Evolutionary conservation across 2,888 invertebrate genomes (phyloP).

Genomic region (Protonemura montana): DNA sequence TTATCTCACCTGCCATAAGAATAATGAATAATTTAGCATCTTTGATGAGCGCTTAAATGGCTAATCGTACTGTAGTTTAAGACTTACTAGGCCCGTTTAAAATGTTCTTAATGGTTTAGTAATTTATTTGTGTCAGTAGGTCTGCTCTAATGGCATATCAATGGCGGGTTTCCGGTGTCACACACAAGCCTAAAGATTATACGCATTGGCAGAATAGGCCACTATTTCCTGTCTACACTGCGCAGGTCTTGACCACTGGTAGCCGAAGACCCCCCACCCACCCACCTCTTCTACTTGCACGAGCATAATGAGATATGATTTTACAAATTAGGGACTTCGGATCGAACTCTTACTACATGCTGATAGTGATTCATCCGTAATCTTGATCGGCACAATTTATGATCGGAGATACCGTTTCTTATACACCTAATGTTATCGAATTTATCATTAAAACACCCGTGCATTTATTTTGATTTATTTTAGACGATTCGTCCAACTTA

Average conservation of each 20-base stretch:
- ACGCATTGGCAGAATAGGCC: slow-evolving; percentile 7
- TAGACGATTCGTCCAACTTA: too few relatives aligned
- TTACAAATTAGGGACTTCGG: too few relatives aligned
- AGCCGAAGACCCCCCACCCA: neutral
- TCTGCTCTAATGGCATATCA: neutral
- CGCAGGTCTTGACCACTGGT: neutral
- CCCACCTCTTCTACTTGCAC: neutral
- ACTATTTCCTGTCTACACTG: neutral
- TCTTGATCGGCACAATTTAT: too few relatives aligned
- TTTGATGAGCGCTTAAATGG: too few relatives aligned
- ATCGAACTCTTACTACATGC: too few relatives aligned
- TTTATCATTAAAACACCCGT: too few relatives aligned
- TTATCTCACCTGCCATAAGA: too few relatives aligned
- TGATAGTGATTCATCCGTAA: too few relatives aligned
- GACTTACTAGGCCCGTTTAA: neutral
- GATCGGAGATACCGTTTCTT: too few relatives aligned
- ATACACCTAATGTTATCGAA: too few relatives aligned
- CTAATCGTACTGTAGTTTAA: neutral
- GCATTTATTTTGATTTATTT: too few relatives aligned
- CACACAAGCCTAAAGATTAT: slow-evolving; percentile 1
- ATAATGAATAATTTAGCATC: too few relatives aligned
- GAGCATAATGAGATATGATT: neutral
- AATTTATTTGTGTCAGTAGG: slow-evolving; percentile 7
- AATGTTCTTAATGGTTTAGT: slow-evolving; percentile 1
- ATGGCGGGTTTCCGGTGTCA: neutral